phyloP scores from a whole-genome alignment of 2,888 invertebrate genomes.

The Lepidocyrtinus sp. region DNA sequence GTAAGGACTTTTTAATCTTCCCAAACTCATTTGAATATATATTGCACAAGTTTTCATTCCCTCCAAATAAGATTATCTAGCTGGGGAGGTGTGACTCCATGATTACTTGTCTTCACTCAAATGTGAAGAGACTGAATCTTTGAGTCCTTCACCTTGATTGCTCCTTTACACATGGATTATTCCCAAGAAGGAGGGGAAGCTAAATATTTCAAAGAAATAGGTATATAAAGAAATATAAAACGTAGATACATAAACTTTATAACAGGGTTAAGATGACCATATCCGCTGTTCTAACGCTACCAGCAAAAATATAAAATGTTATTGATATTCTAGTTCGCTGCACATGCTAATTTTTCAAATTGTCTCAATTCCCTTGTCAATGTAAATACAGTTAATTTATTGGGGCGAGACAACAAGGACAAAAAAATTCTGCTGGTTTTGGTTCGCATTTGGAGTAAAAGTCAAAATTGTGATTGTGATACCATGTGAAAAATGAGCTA shows the following conservation, averaged over 20 bases:
- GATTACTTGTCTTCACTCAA: constrained; percentile 29
- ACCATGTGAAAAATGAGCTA: too few species aligned
- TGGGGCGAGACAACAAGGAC: neutral
- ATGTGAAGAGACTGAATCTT: too few species aligned
- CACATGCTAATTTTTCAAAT: too few species aligned
- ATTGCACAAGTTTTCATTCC: constrained; percentile 3
- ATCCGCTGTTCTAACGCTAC: too few species aligned
- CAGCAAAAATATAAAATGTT: too few species aligned
- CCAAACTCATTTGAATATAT: constrained; percentile 36
- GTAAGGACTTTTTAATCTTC: neutral
- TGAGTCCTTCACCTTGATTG: too few species aligned
- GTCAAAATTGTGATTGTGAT: constrained; percentile 7
- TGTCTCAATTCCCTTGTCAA: too few species aligned
- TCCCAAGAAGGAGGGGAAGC: constrained; percentile 24
- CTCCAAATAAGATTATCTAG: constrained; percentile 9
- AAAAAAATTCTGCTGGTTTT: neutral
- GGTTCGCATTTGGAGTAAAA: neutral
- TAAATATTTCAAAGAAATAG: too few species aligned
- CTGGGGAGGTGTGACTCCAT: constrained; percentile 38
- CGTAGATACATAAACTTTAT: too few species aligned
- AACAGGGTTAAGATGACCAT: too few species aligned
- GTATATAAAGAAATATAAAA: too few species aligned
- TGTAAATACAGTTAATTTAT: neutral
- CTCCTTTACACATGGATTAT: constrained; percentile 16
- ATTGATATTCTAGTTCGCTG: too few species aligned